Conservation (phyloP, 1,140 invertebrate species). For the Bombus confusus region DNA sequence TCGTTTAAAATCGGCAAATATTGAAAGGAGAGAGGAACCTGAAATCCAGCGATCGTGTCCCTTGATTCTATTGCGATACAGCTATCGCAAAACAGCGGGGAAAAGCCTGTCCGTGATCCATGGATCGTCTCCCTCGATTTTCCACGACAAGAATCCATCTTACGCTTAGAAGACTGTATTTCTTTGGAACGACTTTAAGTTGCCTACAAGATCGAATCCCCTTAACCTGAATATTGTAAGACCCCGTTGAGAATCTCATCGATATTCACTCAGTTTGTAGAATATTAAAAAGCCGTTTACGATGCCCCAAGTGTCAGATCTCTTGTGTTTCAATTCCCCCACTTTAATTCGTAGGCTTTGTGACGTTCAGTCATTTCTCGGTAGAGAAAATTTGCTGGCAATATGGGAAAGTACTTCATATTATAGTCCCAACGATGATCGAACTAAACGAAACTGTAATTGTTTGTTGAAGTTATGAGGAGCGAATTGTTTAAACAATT, state of each 20-base stretch:
- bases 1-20: background rate
- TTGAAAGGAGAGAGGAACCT: background rate
- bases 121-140: slow-evolving; percentile 26
- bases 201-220: slow-evolving; percentile 60
- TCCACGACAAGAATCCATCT: slow-evolving; percentile 32
- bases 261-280: slow-evolving; percentile 56
- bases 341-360: slow-evolving; percentile 6
- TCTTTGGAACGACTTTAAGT: slow-evolving; percentile 48
- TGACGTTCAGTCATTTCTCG: background rate
- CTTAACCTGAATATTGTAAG: slow-evolving; percentile 65
- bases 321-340: slow-evolving; percentile 35
- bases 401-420: no score
- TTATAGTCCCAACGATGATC: no score
- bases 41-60: background rate
- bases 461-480: background rate
- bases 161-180: slow-evolving; percentile 46
- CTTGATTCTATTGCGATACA: background rate
- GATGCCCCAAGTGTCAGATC: slow-evolving; percentile 21
- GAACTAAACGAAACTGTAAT: background rate
- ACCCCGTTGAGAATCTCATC: slow-evolving; percentile 38
- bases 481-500: no score
- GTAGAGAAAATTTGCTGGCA: no score
- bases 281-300: slow-evolving; percentile 52
- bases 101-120: background rate
- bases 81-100: background rate